These are phyloP conservation scores for Pygathrix nemaeus DNA, from an alignment of 2,113 vertebrate genomes.

Conservation along the genomic window DNA sequence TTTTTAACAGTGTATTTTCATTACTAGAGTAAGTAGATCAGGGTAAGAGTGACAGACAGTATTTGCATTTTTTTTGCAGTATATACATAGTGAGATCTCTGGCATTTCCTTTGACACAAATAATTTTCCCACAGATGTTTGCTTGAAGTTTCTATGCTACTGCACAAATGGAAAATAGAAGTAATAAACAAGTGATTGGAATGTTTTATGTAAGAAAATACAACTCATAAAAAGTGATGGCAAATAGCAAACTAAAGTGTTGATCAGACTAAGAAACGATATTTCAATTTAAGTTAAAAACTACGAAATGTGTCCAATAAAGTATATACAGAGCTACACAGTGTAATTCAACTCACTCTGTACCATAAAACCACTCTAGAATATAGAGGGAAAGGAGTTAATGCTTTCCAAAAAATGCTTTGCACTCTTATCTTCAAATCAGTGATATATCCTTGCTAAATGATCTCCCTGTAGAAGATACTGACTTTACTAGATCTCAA, in stretches of 20 bases:
- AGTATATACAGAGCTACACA: background rate
- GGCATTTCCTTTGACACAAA: conserved; percentile 20
- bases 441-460: background rate
- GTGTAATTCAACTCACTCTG: background rate
- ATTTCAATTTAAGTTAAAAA: background rate
- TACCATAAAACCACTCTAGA: background rate
- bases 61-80: background rate
- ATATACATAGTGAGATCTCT: background rate
- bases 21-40: background rate
- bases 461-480: background rate
- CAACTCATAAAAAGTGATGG: background rate
- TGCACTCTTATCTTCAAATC: background rate
- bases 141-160: background rate
- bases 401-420: background rate
- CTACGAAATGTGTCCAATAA: background rate
- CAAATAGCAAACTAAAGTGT: background rate
- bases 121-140: background rate
- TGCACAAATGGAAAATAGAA: background rate
- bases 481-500: background rate
- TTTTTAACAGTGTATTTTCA: background rate
- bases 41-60: background rate
- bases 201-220: conserved; percentile 44
- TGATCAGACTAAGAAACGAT: background rate
- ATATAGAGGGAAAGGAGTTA: background rate
- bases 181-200: background rate